Percentiles rank a stretch among this genome's conserved stretches.
Evolutionary conservation across 2,113 vertebrate genomes (phyloP).

Genomic region (Neolamprologus devosi): DNA sequence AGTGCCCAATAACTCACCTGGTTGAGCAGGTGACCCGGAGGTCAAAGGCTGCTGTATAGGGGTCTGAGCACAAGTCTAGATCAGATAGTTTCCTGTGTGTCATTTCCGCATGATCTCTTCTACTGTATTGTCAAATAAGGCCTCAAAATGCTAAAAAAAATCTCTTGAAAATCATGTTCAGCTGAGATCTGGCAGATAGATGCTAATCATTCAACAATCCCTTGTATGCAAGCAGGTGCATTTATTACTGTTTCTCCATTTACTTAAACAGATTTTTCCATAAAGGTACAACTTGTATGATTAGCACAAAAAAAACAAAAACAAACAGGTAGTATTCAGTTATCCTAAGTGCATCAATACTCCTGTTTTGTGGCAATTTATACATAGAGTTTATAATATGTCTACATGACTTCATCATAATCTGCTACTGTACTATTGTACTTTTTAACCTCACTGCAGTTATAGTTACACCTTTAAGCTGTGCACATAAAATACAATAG

Average conservation of each 20-base stretch:
- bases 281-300: not conserved
- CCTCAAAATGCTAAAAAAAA: not conserved
- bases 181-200: not conserved
- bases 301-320: not conserved
- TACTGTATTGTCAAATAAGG: not conserved
- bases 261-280: not conserved
- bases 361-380: not conserved
- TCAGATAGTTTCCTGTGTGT: not conserved
- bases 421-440: not conserved
- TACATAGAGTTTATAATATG: not conserved
- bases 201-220: not conserved
- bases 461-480: not conserved
- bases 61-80: not conserved
- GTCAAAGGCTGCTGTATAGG: not conserved
- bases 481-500: not conserved
- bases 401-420: not conserved
- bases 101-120: accelerated
- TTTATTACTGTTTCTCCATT: not conserved
- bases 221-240: not conserved
- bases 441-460: not conserved
- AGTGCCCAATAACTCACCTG: not conserved
- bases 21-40: not conserved
- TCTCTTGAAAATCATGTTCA: not conserved
- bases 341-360: not conserved
- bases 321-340: not conserved